Evolutionary conservation across 1,140 invertebrate genomes (phyloP), one percentile per base, ranked within the genome.

Genomic region (Linepithema humile): DNA sequence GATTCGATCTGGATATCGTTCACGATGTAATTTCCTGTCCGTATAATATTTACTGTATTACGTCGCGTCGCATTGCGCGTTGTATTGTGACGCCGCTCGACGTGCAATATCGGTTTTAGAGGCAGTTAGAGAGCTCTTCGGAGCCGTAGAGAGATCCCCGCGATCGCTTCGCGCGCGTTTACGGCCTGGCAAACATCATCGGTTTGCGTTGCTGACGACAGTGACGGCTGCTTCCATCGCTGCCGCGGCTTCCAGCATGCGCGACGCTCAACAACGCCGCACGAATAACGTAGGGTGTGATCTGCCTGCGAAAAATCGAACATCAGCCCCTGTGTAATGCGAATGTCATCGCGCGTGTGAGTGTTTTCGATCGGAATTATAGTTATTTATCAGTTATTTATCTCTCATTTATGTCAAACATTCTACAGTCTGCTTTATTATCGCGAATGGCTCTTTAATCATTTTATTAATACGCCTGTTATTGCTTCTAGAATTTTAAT

Each of bases 121-220:
- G 50, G 4, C 6, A 35, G n/a, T 32, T 53, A 59, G 48, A 35
- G n/a, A 73, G 17, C 15, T 40, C 26, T 35, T 5, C 26, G 12
- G 35, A 38, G 12, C n/a, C n/a, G n/a, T n/a, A 45, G 43, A 45
- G 43, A 15, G 15, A 45, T 15, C 10, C 15, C 10, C 9, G 3
- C 6, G 12, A 17, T 29, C 12, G 29, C 35, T 40, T 70, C 64
- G 77, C 83, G n/a, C 59, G 17, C 83, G 26, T 73, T 40, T 48
- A 29, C 67, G 29, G 67, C 62, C 43, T n/a, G 10, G 20, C 62
- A 26, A 43, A 40, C 53, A 72, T 43, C 32, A 9, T 23, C 10
- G 48, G n/a, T 45, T 70, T 59, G 40, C 55, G 32, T 59, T 15
- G 2, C 17, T 32, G n/a, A 29, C 53, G 6, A 26, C 17, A 32